Base-by-base conservation (phyloP, 2,797 vertebrate genomes). In the Micropoecilia bifurca region DNA sequence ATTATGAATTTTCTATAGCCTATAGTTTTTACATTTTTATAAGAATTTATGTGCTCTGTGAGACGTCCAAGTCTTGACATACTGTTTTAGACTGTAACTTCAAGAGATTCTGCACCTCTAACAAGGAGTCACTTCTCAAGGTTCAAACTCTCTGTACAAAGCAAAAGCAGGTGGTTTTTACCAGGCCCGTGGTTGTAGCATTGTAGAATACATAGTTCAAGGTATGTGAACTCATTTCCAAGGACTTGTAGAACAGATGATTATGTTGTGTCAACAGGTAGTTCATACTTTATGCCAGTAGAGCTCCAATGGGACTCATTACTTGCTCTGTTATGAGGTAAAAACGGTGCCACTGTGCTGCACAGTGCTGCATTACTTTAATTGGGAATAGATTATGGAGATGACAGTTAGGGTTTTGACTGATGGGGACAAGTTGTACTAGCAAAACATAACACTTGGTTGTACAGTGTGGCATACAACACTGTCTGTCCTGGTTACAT, bases 251-350 rank as follows among this genome's bases (percentile, higher is more conserved):
- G 9, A 25, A 41, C 66, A 68, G 4, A 41, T 2, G 39, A 43
- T 43, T 10, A 8, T 8, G 30, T n/a, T 36, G 30, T 36, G 59
- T n/a, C 13, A 41, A 55, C 22, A 69, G 85, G 80, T 45, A 84
- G 72, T 87, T 75, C 25, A 20, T 33, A 9, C 28, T 53, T 71
- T 10, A 12, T 81, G 68, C 77, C 86, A 82, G 61, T 57, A 84
- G 86, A 82, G 74, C 77, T 80, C 87, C 81, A 61, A 68, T 78
- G 82, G 79, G 69, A 69, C 77, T n/a, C 20, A 50, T 33, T 22
- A 18, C 16, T 47, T 22, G 18, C 8, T 47, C 18, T 50, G 28
- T 9, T 48, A 10, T 47, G 16, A 47, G 28, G 28, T 30, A 16
- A 45, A 33, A 61, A 47, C 47, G 4, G 81, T 88, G 33, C 16